phyloP scores from a whole-genome alignment of 2,888 invertebrate species.

The Limnephilus lunatus region DNA sequence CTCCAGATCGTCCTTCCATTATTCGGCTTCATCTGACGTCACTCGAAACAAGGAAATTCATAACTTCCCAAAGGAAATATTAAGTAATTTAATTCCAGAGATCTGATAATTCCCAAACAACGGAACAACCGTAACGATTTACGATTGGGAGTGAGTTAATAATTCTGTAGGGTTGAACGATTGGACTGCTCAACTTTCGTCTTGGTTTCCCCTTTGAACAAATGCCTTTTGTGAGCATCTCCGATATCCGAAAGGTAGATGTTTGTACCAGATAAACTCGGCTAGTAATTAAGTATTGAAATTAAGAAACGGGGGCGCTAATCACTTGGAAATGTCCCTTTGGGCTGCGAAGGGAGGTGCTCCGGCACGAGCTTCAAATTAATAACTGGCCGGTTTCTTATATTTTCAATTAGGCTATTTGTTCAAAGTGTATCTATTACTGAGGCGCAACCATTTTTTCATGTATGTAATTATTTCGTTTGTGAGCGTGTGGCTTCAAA shows the following conservation, averaged over 20 bases:
- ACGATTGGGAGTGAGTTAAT: slow-evolving; percentile 48
- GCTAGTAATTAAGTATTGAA: slow-evolving; percentile 79
- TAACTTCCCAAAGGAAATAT: slow-evolving; percentile 58
- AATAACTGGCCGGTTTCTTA: slow-evolving; percentile 76
- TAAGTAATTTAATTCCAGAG: slow-evolving; percentile 53
- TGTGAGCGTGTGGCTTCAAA: neutral
- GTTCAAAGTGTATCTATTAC: slow-evolving; percentile 67
- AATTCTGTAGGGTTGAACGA: slow-evolving; percentile 32
- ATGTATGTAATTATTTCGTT: neutral
- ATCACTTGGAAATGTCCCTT: slow-evolving; percentile 78
- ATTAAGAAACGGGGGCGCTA: slow-evolving; percentile 80
- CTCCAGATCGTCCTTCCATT: slow-evolving; percentile 46
- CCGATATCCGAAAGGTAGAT: neutral
- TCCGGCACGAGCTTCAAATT: slow-evolving; percentile 71
- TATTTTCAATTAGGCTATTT: slow-evolving; percentile 70
- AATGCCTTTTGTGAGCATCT: slow-evolving; percentile 41
- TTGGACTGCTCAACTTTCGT: slow-evolving; percentile 29
- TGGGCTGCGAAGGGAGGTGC: slow-evolving; percentile 73
- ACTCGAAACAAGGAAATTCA: slow-evolving; percentile 61
- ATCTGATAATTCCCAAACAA: slow-evolving; percentile 62
- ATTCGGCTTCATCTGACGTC: slow-evolving; percentile 58
- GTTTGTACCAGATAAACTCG: slow-evolving; percentile 40
- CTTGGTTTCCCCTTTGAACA: slow-evolving; percentile 22
- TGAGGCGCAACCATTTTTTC: slow-evolving; percentile 53
- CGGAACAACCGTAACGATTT: slow-evolving; percentile 25